These are phyloP conservation scores for Pseudomyrmex concolor DNA, from an alignment of 1,140 invertebrate species.

Conservation along the genomic window DNA sequence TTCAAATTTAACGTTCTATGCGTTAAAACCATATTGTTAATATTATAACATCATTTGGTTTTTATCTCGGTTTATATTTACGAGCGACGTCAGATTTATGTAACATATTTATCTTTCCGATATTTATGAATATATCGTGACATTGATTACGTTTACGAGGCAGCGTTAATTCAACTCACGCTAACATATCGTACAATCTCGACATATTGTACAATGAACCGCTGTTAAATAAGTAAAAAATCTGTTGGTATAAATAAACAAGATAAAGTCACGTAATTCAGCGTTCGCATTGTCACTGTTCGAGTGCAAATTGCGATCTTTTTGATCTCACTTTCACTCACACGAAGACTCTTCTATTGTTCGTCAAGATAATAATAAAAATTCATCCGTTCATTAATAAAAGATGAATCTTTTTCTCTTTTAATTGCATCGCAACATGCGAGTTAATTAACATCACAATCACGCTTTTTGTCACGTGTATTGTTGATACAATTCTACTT, in stretches of 20 bases:
- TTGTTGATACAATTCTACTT: background rate
- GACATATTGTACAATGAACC: no score
- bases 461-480: background rate
- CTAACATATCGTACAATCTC: background rate
- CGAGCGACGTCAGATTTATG: constrained; percentile 13
- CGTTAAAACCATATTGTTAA: background rate
- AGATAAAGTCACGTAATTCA: no score
- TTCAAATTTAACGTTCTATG: background rate
- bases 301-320: no score
- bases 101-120: constrained; percentile 7
- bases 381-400: background rate
- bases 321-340: background rate
- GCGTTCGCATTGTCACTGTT: background rate
- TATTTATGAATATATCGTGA: background rate
- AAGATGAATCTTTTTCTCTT: background rate
- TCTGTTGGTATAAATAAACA: no score
- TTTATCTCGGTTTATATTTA: constrained; percentile 29
- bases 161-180: background rate
- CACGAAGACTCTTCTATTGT: background rate
- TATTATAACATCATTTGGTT: background rate
- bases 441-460: background rate
- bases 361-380: background rate
- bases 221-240: no score
- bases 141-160: background rate
- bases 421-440: no score